phyloP scores from a whole-genome alignment of 2,797 vertebrate genomes.

The Arctocebus calabarensis region DNA sequence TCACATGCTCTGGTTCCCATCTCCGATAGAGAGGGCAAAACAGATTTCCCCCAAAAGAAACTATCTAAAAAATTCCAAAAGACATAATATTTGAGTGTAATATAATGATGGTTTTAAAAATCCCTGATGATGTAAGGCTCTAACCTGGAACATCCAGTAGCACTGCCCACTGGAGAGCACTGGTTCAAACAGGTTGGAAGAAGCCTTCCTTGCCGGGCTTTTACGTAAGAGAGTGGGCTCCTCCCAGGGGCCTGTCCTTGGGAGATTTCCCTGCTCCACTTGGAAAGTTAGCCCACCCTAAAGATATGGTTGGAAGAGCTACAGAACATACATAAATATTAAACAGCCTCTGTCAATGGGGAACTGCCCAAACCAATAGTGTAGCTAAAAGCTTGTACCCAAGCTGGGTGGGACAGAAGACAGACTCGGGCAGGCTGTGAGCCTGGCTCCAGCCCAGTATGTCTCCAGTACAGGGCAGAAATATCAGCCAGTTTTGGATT shows the following conservation, averaged over 20 bases:
- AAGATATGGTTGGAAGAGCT: not conserved
- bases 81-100: constrained; percentile 17
- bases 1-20: not conserved
- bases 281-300: not conserved
- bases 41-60: not conserved
- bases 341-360: not conserved
- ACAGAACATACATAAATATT: not conserved
- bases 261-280: not conserved
- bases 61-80: constrained; percentile 6
- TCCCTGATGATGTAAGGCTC: not conserved
- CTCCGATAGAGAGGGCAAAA: constrained; percentile 6
- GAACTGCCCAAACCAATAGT: not conserved
- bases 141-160: not conserved
- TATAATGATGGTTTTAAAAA: not conserved
- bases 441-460: not conserved
- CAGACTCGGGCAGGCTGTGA: not conserved
- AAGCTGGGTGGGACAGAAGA: not conserved
- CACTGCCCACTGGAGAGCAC: not conserved
- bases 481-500: constrained; percentile 15
- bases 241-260: not conserved
- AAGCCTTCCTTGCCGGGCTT: not conserved
- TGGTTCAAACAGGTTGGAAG: not conserved
- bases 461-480: not conserved
- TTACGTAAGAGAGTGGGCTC: not conserved
- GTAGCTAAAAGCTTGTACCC: not conserved